These are phyloP conservation scores for Cyprinodon tularosa DNA, from an alignment of 2,113 vertebrate species.

Conservation along the genomic window DNA sequence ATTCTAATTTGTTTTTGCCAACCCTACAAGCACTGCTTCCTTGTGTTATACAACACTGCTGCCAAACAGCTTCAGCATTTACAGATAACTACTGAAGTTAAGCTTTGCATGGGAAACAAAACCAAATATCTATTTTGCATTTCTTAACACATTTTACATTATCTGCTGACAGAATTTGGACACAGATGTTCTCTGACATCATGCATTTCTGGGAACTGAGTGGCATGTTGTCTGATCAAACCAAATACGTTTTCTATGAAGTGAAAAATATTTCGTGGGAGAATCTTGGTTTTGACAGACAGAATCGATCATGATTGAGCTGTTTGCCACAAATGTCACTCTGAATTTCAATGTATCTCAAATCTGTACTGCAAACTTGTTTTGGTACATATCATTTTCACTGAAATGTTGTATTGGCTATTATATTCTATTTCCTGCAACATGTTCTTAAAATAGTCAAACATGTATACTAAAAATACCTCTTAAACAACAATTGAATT, in stretches of 20 bases:
- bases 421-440: background rate
- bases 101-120: conserved; percentile 2
- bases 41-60: background rate
- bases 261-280: background rate
- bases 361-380: background rate
- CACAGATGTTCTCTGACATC: conserved; percentile 10
- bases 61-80: background rate
- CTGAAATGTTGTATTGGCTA: background rate
- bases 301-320: background rate
- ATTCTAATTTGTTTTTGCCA: no score
- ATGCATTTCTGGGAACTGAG: background rate
- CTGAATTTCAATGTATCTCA: background rate
- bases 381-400: background rate
- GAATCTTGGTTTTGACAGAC: conserved; percentile 13
- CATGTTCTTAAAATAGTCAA: background rate
- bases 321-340: background rate
- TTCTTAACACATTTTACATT: background rate
- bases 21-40: background rate
- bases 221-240: background rate
- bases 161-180: background rate
- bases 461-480: background rate
- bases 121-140: conserved; percentile 21
- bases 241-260: conserved; percentile 7
- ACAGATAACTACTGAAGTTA: background rate
- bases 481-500: background rate